Evolutionary conservation across 2,113 vertebrate genomes (phyloP), one percentile per base, ranked within the genome.

Genomic region (Pangasianodon hypophthalmus): DNA sequence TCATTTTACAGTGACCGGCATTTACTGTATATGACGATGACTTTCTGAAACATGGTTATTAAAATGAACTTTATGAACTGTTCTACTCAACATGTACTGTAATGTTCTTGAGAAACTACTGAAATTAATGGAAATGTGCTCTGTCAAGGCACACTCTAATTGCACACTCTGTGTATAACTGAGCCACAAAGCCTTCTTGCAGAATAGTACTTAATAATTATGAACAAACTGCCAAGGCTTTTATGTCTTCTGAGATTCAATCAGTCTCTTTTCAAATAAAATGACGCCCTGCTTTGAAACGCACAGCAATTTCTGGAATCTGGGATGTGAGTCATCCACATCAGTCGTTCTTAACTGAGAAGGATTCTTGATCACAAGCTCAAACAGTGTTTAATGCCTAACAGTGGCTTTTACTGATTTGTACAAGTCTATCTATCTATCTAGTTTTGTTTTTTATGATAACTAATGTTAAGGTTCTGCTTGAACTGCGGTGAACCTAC

Each of bases 251-350:
- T 80, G 90, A 71, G 88, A 89, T 87, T 91, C 88, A 91, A 89
- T 91, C 88, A 91, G 80, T 87, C 88, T 73, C 80, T 82, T 89
- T 89, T 87, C 88, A 91, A 89, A 91, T 91, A 89, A 87, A 86
- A 64, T 62, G 84, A 87, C 37, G 80, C 88, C 83, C 54, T 85
- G 90, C 90, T 87, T 87, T 86, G 67, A 79, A 48, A 13, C n/a
- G 50, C 80, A 48, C 85, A 85, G 85, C 85, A 89, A 87, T 91
- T 91, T 87, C n/a, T 85, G 50, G 80, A 91, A 87, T 89, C 90
- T 91, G 26, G 88, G 80, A 85, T 86, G 88, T 89, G 90, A 91
- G 90, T 91, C 90, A 89, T 89, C 29, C 64, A 89, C 77, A 84
- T 87, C 67, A 85, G 54, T 79, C 79, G 80, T 29, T 64, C 85